Evolutionary conservation across 2,888 invertebrate genomes (phyloP).

Genomic region (Drosophila recens): DNA sequence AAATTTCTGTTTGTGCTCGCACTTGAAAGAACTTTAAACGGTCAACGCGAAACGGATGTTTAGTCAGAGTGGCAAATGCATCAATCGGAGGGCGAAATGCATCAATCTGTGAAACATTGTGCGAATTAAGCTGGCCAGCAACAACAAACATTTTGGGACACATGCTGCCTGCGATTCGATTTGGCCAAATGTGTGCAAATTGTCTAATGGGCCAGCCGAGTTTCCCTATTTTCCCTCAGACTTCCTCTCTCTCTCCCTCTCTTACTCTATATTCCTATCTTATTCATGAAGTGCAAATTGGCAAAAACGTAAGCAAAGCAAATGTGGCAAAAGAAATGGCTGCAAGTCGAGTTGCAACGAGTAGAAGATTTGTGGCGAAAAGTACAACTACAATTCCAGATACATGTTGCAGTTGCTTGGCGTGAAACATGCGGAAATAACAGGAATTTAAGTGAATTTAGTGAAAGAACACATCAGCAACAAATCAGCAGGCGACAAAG

Average conservation of each 20-base stretch:
- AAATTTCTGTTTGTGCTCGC: slow-evolving; percentile 18
- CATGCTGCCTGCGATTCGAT: slow-evolving; percentile 42
- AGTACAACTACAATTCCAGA: not conserved
- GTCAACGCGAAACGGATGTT: slow-evolving; percentile 51
- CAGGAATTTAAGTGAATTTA: slow-evolving; percentile 78
- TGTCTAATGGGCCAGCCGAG: slow-evolving; percentile 72
- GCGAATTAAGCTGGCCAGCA: slow-evolving; percentile 34
- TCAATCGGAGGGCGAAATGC: slow-evolving; percentile 23
- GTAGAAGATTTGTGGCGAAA: slow-evolving; percentile 49
- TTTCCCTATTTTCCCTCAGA: not conserved
- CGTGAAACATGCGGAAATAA: slow-evolving; percentile 77
- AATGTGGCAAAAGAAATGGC: slow-evolving; percentile 47
- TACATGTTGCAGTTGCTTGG: slow-evolving; percentile 27
- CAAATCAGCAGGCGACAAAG: slow-evolving; percentile 59
- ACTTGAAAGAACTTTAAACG: slow-evolving; percentile 55
- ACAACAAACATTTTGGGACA: slow-evolving; percentile 44
- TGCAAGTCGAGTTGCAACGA: slow-evolving; percentile 13
- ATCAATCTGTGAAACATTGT: slow-evolving; percentile 43
- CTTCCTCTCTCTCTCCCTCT: not conserved
- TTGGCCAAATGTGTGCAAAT: slow-evolving; percentile 69
- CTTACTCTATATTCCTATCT: slow-evolving; percentile 28
- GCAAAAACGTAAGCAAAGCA: slow-evolving; percentile 56
- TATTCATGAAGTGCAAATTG: slow-evolving; percentile 80
- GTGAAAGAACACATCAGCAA: slow-evolving; percentile 77
- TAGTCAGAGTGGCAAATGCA: slow-evolving; percentile 14